phyloP scores from a whole-genome alignment of 2,113 vertebrate species.

The Plotosus lineatus region DNA sequence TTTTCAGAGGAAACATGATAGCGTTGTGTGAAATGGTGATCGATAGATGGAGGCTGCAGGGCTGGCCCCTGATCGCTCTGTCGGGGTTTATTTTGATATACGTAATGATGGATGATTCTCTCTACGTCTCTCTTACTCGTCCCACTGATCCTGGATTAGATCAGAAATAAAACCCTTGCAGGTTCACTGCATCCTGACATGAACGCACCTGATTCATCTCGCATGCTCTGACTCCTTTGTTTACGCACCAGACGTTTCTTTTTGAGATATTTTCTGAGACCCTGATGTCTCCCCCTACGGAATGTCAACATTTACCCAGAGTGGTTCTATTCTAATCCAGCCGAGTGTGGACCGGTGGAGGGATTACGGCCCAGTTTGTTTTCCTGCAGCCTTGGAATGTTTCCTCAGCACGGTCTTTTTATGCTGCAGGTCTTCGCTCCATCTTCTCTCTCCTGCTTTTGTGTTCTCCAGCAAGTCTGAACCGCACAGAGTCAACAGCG shows the following conservation, averaged over 20 bases:
- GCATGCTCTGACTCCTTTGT: constrained; percentile 16
- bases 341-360: constrained; percentile 42
- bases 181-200: not conserved
- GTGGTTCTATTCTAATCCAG: constrained; percentile 51
- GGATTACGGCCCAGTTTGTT: constrained; percentile 53
- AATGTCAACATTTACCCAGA: constrained; percentile 56
- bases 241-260: constrained; percentile 27
- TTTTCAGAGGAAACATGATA: too few relatives aligned
- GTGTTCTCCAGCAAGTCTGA: constrained; percentile 49
- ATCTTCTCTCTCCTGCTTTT: constrained; percentile 48
- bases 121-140: too few relatives aligned
- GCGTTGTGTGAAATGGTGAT: too few relatives aligned
- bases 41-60: too few relatives aligned
- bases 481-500: constrained; percentile 55
- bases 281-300: constrained; percentile 34
- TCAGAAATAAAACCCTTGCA: not conserved
- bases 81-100: too few relatives aligned
- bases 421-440: constrained; percentile 42
- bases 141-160: not conserved
- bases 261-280: constrained; percentile 49
- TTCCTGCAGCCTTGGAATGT: constrained; percentile 52
- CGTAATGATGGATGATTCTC: too few relatives aligned
- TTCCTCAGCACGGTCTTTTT: constrained; percentile 42
- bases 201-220: not conserved
- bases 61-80: too few relatives aligned